Evolutionary conservation across 2,888 invertebrate genomes (phyloP), one percentile per base, ranked within the genome.

Genomic region (Lasioglossum pauxillum): DNA sequence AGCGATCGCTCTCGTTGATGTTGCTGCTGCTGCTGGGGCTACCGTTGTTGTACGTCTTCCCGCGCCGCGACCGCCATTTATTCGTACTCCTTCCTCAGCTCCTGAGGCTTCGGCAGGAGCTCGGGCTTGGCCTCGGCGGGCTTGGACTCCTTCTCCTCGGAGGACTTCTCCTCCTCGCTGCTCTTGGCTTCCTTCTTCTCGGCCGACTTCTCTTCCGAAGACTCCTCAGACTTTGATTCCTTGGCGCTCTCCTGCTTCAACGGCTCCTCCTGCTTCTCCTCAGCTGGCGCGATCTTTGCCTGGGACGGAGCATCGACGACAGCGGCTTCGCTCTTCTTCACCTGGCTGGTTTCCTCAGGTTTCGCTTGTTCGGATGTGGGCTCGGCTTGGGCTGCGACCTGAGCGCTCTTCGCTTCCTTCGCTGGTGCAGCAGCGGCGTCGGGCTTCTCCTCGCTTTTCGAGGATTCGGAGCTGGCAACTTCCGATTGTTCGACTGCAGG

Each of bases 201-300:
- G 49, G 60, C 81, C 2, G 49, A 77, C n/a, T 90, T 88, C 78
- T 91, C 84, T n/a, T 89, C 86, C 60, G 88, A 90, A 4, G 89
- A 88, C 1, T 89, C 83, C 4, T 85, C 83, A 27, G 88, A 90
- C 79, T 94, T 94, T 31, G 94, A 92, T 78, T 95, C 94, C 75
- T 94, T 92, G 41, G 64, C 83, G 91, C 91, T 67, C 93, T 93
- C 78, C 44, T 90, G 93, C 81, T 91, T 95, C 74, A 95, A 89
- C 91, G 83, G 95, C 95, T 84, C 77, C 27, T 82, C 75, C 31
- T 79, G 77, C 57, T 88, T 81, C 16, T 88, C 83, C 0, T 84
- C 72, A 10, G 27, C 53, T 19, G 75, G 83, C 5, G 86, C 86
- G 38, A 90, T 64, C 8, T 89, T 91, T 46, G 74, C 84, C n/a